Base-by-base conservation (phyloP, 2,888 invertebrate genomes). In the Temnothorax ravouxi region DNA sequence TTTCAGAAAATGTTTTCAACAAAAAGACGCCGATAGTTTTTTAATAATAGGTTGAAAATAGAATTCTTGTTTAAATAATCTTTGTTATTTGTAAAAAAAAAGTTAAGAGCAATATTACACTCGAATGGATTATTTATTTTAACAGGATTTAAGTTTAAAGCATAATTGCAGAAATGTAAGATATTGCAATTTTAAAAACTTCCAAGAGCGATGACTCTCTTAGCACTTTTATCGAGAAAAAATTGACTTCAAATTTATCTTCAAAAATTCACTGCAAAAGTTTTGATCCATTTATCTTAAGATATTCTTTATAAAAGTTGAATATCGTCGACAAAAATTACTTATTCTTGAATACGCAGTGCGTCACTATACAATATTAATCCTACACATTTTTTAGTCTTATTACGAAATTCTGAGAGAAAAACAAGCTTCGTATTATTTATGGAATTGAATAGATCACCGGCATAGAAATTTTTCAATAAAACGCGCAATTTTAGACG, bases 391-490 rank as follows among this genome's bases (percentile, higher is more conserved):
- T 54, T 41, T 67, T 41, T 9, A 54, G 54, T 69, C 9, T 44
- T 29, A n/a, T 29, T 52, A 29, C 2, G 2, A 75, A 75, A 62
- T 76, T 38, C 6, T 25, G 25, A 18, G 9, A 18, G 50, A 67
- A 29, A 2, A 11, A 76, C 6, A 13, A 34, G 21, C 18, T 77
- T 77, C 54, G 15, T 44, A 47, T 44, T 29, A 25, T 13, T 3
- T 15, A 13, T 4, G 38, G 41, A 44, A 9, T 69, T 3, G 15
- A 34, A 41, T 34, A 21, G 15, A 47, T 71, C 25, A 71, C 44
- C 3, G 41, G 4, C 29, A 44, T 47, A 44, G 34, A 44, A 71
- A 79, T 71, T 56, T 71, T 79, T 56, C 29, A 69, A 69, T 77
- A 77, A 77, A 77, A 38, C 21, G 38, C 38, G 29, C 41, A 44